Evolutionary conservation across 2,888 invertebrate genomes (phyloP), one percentile per base, ranked within the genome.

Genomic region (Thalpophila matura): DNA sequence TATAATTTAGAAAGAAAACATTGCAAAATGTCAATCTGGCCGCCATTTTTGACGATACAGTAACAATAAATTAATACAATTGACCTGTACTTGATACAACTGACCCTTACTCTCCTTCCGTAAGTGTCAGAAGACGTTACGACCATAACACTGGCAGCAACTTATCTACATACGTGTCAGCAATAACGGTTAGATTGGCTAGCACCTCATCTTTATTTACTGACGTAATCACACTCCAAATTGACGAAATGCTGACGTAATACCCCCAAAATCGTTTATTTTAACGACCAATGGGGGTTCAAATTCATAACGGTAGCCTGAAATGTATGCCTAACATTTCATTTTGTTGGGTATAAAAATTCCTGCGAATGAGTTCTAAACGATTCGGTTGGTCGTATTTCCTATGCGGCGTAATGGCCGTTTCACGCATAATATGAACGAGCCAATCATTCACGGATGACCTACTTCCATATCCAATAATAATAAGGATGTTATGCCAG

Each of bases 381-480:
- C 63, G 69, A 65, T 53, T 53, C 29, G 31, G 49, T 63, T 58
- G 55, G 56, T 61, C 60, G 58, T 73, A 63, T 73, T 79, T 63
- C 56, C 42, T 59, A 40, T 65, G 55, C 26, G 43, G 16, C 50
- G 47, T 73, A 69, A 76, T 74, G 57, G 70, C 31, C 62, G 31
- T 64, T 73, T 66, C 56, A 60, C 65, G 66, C 74, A 63, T 71
- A 71, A 77, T 79, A 63, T 63, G 66, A 69, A 77, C 51, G 66
- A 54, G 50, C 62, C 74, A 79, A 79, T 78, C 65, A 79, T 79
- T 69, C 64, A 80, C 58, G 51, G 53, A 51, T 60, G 78, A 79
- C 77, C 80, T 69, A 80, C 62, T 77, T 74, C 64, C 74, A 72
- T 61, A 71, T 61, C 56, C 68, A 79, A 77, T 78, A 77, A 68